phyloP scores from a whole-genome alignment of 2,113 vertebrate species.

The Eurypyga helias region DNA sequence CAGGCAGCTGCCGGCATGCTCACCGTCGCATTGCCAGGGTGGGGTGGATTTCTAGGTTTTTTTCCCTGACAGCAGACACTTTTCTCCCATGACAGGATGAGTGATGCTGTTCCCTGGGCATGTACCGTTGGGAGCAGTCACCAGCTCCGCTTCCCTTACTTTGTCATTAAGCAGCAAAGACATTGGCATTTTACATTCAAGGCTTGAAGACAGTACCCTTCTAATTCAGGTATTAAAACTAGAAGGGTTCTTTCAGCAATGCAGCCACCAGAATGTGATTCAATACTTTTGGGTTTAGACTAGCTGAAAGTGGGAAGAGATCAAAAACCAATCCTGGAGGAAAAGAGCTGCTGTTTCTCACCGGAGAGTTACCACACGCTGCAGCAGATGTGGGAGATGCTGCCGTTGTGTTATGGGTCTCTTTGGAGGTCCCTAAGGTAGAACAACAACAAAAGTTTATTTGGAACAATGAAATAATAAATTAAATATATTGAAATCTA shows the following conservation, averaged over 20 bases:
- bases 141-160: neutral
- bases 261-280: neutral
- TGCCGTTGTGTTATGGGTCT: neutral
- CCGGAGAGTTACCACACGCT: neutral
- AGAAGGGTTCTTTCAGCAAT: neutral
- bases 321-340: neutral
- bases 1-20: neutral
- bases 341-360: neutral
- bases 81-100: neutral
- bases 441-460: neutral
- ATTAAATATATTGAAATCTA: neutral
- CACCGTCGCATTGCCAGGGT: rapidly evolving
- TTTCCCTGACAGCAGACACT: neutral
- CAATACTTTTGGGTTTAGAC: neutral
- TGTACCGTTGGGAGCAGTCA: neutral
- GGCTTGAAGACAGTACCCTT: neutral
- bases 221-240: neutral
- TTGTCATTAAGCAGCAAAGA: neutral
- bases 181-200: neutral
- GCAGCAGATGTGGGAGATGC: neutral
- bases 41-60: neutral
- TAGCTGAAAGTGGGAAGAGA: neutral
- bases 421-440: neutral
- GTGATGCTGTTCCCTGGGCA: neutral
- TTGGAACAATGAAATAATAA: neutral